phyloP scores from a whole-genome alignment of 1,140 invertebrate genomes.

The Cylas formicarius region DNA sequence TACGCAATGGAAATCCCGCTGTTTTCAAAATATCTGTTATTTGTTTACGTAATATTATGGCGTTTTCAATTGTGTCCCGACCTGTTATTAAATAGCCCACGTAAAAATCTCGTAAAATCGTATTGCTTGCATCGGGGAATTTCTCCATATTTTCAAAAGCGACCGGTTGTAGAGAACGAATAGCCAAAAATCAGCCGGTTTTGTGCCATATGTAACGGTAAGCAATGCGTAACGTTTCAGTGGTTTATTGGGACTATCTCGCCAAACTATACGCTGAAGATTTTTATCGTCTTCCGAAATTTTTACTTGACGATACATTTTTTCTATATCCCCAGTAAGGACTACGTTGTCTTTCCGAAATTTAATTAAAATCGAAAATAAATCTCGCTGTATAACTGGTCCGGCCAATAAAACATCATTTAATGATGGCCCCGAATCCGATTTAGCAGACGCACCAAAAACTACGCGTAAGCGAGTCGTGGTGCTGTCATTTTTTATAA shows the following conservation, averaged over 20 bases:
- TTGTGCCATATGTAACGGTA: conserved; percentile 37
- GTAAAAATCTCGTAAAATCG: conserved; percentile 40
- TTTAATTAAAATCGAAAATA: conserved; percentile 26
- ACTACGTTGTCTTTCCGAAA: conserved; percentile 18
- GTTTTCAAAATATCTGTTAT: conserved; percentile 19
- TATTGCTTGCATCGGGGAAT: conserved; percentile 31
- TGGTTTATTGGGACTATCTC: conserved; percentile 15
- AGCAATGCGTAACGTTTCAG: conserved; percentile 27
- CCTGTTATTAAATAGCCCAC: conserved; percentile 44
- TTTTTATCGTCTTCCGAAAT: too few relatives aligned
- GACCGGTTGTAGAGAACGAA: conserved; percentile 29
- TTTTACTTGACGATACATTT: conserved; percentile 46
- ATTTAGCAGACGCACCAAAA: conserved; percentile 8
- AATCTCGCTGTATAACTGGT: conserved; percentile 24
- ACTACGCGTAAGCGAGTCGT: conserved; percentile 23
- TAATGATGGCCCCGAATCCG: conserved; percentile 1
- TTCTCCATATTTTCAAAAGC: conserved; percentile 28
- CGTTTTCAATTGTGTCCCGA: conserved; percentile 26
- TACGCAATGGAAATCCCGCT: conserved; percentile 23
- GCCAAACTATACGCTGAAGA: conserved; percentile 40
- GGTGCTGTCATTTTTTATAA: conserved; percentile 24
- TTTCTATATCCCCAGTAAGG: conserved; percentile 37
- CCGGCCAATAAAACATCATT: conserved; percentile 31
- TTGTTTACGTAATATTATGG: conserved; percentile 24
- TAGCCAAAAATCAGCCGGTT: conserved; percentile 35